Evolutionary conservation across 2,113 vertebrate genomes (phyloP).

Genomic region (Vombatus ursinus): DNA sequence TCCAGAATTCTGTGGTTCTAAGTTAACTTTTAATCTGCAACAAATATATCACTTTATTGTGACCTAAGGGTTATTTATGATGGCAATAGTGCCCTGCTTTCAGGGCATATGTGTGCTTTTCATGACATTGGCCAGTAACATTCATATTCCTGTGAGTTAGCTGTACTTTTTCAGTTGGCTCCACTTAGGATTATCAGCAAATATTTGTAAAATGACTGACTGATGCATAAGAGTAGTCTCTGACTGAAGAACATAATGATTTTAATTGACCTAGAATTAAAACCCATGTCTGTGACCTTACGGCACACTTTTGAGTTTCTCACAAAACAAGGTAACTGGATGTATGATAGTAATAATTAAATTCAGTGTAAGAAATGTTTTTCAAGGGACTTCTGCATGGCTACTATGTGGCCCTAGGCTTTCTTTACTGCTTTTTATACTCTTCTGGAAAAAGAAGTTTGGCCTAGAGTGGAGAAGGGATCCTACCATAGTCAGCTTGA

Average conservation of each 20-base stretch:
- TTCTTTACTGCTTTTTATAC: constrained; percentile 2
- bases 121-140: background rate
- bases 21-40: background rate
- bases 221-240: background rate
- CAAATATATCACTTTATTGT: background rate
- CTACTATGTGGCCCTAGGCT: background rate
- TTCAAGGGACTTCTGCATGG: background rate
- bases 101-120: background rate
- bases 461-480: background rate
- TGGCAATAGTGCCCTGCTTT: background rate
- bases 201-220: background rate
- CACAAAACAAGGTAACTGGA: background rate
- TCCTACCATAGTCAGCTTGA: constrained; percentile 1
- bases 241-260: background rate
- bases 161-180: background rate
- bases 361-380: background rate
- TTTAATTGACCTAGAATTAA: background rate
- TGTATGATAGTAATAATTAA: background rate
- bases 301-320: background rate
- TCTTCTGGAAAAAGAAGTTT: background rate
- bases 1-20: background rate
- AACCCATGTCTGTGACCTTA: background rate
- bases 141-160: background rate
- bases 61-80: background rate
- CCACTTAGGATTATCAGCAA: background rate